phyloP scores from a whole-genome alignment of 1,140 invertebrate species.

The Drosophila sturtevanti region DNA sequence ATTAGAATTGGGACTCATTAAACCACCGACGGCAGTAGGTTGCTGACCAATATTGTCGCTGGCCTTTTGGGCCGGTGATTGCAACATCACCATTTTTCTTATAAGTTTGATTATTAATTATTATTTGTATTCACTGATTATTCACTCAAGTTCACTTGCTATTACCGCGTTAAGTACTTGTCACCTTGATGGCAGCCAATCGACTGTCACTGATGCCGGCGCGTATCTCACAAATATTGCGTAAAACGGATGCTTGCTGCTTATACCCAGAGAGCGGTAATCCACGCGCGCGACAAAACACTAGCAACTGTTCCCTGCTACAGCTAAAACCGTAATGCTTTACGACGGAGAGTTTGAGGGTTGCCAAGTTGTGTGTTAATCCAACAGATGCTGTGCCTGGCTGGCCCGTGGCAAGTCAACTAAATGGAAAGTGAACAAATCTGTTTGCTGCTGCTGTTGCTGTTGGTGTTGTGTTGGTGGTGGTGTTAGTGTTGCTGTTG shows the following conservation, averaged over 20 bases:
- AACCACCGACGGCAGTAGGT: constrained; percentile 56
- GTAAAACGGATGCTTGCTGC: constrained; percentile 19
- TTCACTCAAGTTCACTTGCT: constrained; percentile 30
- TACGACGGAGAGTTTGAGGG: constrained; percentile 39
- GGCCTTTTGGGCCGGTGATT: constrained; percentile 75
- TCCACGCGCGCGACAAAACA: constrained; percentile 64
- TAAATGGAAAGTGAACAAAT: constrained; percentile 72
- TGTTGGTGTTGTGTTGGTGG: constrained; percentile 16
- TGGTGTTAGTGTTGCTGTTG: not conserved
- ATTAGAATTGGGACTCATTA: constrained; percentile 79
- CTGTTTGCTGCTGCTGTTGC: constrained; percentile 44
- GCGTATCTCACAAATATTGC: constrained; percentile 58
- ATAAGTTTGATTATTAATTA: not conserved
- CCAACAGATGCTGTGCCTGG: constrained; percentile 55
- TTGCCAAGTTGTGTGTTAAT: constrained; percentile 41
- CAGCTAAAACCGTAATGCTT: constrained; percentile 61
- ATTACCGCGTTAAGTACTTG: constrained; percentile 63
- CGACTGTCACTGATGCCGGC: constrained; percentile 73
- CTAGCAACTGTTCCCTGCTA: constrained; percentile 34
- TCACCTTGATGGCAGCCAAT: constrained; percentile 80
- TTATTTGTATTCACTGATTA: not conserved
- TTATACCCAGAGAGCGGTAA: constrained; percentile 71
- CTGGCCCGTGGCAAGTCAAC: constrained; percentile 68
- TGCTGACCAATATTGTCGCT: constrained; percentile 53
- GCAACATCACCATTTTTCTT: constrained; percentile 81